These are phyloP conservation scores for Bombyx mandarina DNA, from an alignment of 1,140 invertebrate genomes.

Conservation along the genomic window DNA sequence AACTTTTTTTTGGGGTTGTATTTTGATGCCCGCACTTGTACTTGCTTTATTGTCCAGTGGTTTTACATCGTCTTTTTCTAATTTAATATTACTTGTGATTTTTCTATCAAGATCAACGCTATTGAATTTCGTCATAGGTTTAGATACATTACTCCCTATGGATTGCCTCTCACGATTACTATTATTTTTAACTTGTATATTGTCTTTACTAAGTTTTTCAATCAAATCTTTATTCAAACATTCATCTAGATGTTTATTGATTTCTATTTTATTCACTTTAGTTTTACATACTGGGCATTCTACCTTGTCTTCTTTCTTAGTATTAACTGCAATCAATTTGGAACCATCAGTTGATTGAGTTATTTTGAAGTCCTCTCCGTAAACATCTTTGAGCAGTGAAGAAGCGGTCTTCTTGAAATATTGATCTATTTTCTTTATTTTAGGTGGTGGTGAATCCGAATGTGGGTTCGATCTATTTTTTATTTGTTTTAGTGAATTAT, in stretches of 20 bases:
- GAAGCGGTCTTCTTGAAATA: constrained; percentile 40
- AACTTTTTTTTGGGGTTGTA: too few species aligned
- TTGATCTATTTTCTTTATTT: constrained; percentile 57
- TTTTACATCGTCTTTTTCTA: too few species aligned
- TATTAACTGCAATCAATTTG: constrained; percentile 30
- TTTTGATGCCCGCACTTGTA: too few species aligned
- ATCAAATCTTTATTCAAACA: constrained; percentile 65
- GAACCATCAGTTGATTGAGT: constrained; percentile 27
- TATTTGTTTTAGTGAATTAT: constrained; percentile 30
- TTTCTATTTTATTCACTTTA: constrained; percentile 39
- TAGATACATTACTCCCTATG: neutral
- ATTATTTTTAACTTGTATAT: constrained; percentile 3
- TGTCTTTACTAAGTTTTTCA: constrained; percentile 42
- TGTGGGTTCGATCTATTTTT: constrained; percentile 17
- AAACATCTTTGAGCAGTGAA: constrained; percentile 45
- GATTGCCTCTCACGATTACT: neutral
- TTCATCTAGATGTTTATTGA: constrained; percentile 72
- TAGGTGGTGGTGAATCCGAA: constrained; percentile 31
- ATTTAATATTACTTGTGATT: too few species aligned
- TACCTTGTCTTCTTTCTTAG: constrained; percentile 26
- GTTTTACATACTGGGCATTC: constrained; percentile 72
- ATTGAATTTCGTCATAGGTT: too few species aligned
- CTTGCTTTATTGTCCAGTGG: too few species aligned
- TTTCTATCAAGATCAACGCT: too few species aligned
- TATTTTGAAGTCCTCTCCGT: constrained; percentile 47